Evolutionary conservation across 2,888 invertebrate species (phyloP).

Genomic region (Colostygia pectinataria): DNA sequence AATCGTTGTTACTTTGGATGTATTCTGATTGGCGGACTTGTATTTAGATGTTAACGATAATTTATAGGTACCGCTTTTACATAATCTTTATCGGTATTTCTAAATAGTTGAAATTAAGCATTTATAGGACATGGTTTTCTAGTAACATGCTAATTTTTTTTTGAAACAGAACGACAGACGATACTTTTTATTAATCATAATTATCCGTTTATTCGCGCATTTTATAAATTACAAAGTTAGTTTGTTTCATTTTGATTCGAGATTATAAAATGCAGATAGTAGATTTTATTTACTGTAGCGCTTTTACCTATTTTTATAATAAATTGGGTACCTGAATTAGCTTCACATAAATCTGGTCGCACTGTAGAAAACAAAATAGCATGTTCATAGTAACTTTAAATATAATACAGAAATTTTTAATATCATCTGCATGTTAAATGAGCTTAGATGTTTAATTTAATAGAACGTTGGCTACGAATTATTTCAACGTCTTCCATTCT

Average conservation of each 20-base stretch:
- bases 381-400: slow-evolving; percentile 24
- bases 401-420: slow-evolving; percentile 19
- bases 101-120: slow-evolving; percentile 29
- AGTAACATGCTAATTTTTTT: slow-evolving; percentile 31
- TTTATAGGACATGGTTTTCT: slow-evolving; percentile 15
- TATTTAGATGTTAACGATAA: slow-evolving; percentile 22
- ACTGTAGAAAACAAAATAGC: slow-evolving; percentile 32
- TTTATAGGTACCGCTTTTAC: slow-evolving; percentile 33
- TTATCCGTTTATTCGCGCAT: background rate
- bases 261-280: slow-evolving; percentile 10
- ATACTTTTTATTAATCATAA: background rate
- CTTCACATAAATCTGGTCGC: slow-evolving; percentile 25
- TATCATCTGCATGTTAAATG: slow-evolving; percentile 51
- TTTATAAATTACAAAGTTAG: background rate
- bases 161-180: slow-evolving; percentile 24
- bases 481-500: slow-evolving; percentile 79
- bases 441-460: slow-evolving; percentile 64
- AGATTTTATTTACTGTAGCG: slow-evolving; percentile 22
- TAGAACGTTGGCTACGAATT: slow-evolving; percentile 80
- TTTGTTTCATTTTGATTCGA: slow-evolving; percentile 1
- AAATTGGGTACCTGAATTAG: slow-evolving; percentile 24
- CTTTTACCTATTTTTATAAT: slow-evolving; percentile 21
- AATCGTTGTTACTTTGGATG: slow-evolving; percentile 11
- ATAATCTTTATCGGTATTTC: slow-evolving; percentile 30
- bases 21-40: slow-evolving; percentile 28